Conservation (phyloP, 2,888 invertebrate species). For the Cheilosia variabilis region DNA sequence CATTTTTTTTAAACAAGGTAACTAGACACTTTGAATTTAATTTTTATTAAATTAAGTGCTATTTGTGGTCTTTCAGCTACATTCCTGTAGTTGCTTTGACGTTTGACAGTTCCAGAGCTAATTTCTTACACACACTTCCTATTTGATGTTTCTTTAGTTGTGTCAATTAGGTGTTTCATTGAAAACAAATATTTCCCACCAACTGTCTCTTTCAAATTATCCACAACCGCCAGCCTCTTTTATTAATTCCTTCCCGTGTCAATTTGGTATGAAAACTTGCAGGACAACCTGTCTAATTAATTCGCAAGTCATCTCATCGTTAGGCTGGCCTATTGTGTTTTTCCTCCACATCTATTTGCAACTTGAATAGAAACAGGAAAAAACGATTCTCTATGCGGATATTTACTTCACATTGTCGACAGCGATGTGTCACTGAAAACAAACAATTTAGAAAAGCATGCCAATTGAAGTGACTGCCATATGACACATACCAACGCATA, state of each 20-base stretch:
- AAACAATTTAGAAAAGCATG: slow-evolving; percentile 4
- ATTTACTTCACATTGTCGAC: background rate
- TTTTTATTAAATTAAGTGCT: too few species aligned
- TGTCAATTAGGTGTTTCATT: too few species aligned
- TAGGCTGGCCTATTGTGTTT: background rate
- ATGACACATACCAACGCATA: background rate
- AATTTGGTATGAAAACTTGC: slow-evolving; percentile 6
- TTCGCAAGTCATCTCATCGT: background rate
- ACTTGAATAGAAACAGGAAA: background rate
- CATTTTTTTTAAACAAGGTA: too few species aligned
- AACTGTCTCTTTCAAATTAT: too few species aligned
- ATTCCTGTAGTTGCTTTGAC: too few species aligned
- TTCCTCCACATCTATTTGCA: background rate
- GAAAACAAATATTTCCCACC: too few species aligned
- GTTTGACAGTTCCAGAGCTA: too few species aligned
- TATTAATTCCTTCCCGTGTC: background rate
- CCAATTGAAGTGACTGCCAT: slow-evolving; percentile 23
- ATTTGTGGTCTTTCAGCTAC: too few species aligned
- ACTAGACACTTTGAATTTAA: too few species aligned
- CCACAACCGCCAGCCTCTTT: background rate
- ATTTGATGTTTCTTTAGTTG: too few species aligned
- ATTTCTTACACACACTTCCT: too few species aligned
- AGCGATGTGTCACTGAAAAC: slow-evolving; percentile 1
- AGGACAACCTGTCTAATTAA: slow-evolving; percentile 19
- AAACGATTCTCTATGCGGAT: background rate